Evolutionary conservation across 2,888 invertebrate genomes (phyloP), one percentile per base, ranked within the genome.

Genomic region (Trichopoda pennipes): DNA sequence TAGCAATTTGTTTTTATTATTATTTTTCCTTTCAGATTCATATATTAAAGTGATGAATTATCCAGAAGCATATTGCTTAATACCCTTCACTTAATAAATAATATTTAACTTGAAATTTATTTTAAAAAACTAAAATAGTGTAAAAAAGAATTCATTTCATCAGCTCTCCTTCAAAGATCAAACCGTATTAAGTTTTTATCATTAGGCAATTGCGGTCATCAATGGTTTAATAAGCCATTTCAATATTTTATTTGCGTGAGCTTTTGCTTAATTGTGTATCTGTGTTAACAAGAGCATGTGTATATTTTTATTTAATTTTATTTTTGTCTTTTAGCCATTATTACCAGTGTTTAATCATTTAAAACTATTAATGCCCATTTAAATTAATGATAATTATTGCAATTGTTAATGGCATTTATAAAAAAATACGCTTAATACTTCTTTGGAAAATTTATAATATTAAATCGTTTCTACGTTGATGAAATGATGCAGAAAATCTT

Each of bases 341-440:
- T 72, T 78, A 14, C 14, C 58, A 58, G 16, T 58, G 35, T 64
- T 78, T 44, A 72, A 60, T 42, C 35, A 64, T 55, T 64, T 53
- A 72, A 78, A 58, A 72, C 58, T 51, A 42, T 78, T 63, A 78
- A 64, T 72, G 77, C 58, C 77, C 70, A 78, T 78, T 78, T 49
- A 70, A 78, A 78, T 78, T 72, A 78, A 72, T 58, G 28, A 51
- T 72, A 72, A 78, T 58, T 78, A 42, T 55, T 51, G 64, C 70
- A 78, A 78, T 78, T 58, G 70, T 64, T 72, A 77, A 70, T 70
- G 38, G 63, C 42, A 38, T 70, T 53, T 10, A 49, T 51, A 28
- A 38, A 78, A 32, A 58, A 32, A 21, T 16, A 23, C 0, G 55
- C 49, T 66, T 35, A 1, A 63, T 44, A 44, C 63, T 49, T 63